A percentile compares a stretch with the other conserved stretches of the same genome.
These are phyloP conservation scores for Drosophila albomicans DNA, from an alignment of 1,140 invertebrate genomes.

Conservation along the genomic window DNA sequence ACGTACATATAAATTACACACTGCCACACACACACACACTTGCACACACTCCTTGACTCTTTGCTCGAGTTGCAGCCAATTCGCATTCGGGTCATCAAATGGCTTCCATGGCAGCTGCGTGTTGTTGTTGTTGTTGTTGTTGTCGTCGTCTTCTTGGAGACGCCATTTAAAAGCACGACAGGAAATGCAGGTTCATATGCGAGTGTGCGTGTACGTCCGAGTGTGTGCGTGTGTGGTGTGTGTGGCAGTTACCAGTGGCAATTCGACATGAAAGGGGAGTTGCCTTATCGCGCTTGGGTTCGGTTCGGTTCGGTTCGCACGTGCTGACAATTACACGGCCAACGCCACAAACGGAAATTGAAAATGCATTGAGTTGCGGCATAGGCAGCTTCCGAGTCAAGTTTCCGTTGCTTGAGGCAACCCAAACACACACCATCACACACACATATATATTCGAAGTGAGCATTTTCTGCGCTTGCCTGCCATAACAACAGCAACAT, in stretches of 20 bases:
- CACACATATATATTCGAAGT: background rate
- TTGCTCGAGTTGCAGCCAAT: slow-evolving; percentile 61
- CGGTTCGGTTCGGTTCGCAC: slow-evolving; percentile 19
- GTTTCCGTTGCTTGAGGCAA: slow-evolving; percentile 44
- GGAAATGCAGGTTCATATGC: slow-evolving; percentile 29
- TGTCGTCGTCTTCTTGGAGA: slow-evolving; percentile 4
- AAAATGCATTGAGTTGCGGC: slow-evolving; percentile 51
- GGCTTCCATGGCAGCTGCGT: slow-evolving; percentile 18
- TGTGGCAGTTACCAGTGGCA: slow-evolving; percentile 3
- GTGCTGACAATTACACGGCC: slow-evolving; percentile 50
- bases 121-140: background rate
- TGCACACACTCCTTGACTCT: slow-evolving; percentile 23
- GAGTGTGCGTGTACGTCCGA: background rate
- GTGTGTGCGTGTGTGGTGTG: slow-evolving; percentile 8
- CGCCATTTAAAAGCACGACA: slow-evolving; percentile 31
- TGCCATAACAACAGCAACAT: background rate
- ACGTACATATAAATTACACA: slow-evolving; percentile 11
- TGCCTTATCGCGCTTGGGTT: slow-evolving; percentile 17
- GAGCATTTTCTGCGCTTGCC: background rate
- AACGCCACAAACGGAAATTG: slow-evolving; percentile 48
- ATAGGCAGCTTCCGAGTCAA: slow-evolving; percentile 48
- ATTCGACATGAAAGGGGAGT: background rate
- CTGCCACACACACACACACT: background rate
- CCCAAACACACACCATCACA: slow-evolving; percentile 13
- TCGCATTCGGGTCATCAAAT: slow-evolving; percentile 59